Percentiles rank a stretch among this genome's conserved stretches.
Conservation (phyloP, 2,113 vertebrate species). For the Forbesichthys agassizii region DNA sequence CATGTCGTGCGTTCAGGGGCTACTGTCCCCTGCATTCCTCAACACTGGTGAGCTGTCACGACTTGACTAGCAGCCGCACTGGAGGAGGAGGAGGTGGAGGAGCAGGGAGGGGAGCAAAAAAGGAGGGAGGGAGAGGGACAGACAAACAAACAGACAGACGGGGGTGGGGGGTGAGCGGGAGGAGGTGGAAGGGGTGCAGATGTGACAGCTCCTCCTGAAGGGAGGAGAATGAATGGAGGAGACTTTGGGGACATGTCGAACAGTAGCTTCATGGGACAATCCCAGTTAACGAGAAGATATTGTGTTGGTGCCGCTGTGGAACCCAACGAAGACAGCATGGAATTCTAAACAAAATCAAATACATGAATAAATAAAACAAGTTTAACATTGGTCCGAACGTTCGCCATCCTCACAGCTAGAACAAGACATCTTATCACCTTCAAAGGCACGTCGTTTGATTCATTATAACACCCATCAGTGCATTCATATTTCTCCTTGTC, state of each 20-base stretch:
- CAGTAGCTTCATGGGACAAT: no score
- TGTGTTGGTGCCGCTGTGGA: no score
- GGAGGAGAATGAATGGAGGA: neutral
- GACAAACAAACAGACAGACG: neutral
- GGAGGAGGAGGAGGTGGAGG: neutral
- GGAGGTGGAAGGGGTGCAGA: neutral
- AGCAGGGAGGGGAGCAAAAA: neutral
- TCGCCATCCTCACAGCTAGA: slow-evolving; percentile 24
- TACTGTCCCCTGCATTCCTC: slow-evolving; percentile 42
- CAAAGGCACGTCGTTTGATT: slow-evolving; percentile 35
- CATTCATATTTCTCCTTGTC: slow-evolving; percentile 20
- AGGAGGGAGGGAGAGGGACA: slow-evolving; percentile 5
- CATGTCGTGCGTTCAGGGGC: slow-evolving; percentile 37
- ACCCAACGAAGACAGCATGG: no score
- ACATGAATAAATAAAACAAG: no score
- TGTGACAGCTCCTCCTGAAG: neutral
- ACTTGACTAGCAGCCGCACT: slow-evolving; percentile 39
- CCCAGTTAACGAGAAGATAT: no score
- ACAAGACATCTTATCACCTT: slow-evolving; percentile 19
- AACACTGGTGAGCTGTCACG: slow-evolving; percentile 55
- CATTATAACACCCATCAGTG: slow-evolving; percentile 35
- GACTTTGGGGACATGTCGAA: neutral
- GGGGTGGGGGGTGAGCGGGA: neutral
- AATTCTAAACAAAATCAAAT: no score
- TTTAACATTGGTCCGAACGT: no score